phyloP scores from a whole-genome alignment of 2,888 invertebrate species.

The Drosophila aldrichi region DNA sequence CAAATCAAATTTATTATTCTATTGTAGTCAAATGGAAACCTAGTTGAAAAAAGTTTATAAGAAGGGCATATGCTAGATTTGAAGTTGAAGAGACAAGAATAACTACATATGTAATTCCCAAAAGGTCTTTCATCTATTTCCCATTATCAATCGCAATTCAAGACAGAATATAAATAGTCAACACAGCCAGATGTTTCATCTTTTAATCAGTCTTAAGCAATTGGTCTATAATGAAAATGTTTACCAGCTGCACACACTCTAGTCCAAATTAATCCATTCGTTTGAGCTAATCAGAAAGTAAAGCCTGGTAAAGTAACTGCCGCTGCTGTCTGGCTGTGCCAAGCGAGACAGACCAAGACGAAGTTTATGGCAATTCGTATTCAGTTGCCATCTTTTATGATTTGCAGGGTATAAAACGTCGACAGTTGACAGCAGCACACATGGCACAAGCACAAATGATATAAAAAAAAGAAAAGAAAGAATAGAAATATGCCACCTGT shows the following conservation, averaged over 20 bases:
- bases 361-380: slow-evolving; percentile 7
- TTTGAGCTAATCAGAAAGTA: slow-evolving; percentile 7
- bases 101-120: too few species aligned
- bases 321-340: slow-evolving; percentile 1
- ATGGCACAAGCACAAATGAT: slow-evolving; percentile 41
- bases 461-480: slow-evolving; percentile 8
- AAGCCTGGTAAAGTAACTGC: not conserved
- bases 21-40: not conserved
- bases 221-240: not conserved
- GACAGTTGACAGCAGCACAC: slow-evolving; percentile 30
- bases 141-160: not conserved
- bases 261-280: slow-evolving; percentile 1
- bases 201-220: not conserved
- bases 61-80: too few species aligned
- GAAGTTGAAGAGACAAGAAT: too few species aligned
- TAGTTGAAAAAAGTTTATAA: not conserved
- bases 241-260: not conserved
- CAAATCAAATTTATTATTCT: not conserved
- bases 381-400: slow-evolving; percentile 1
- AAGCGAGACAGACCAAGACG: not conserved
- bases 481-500: slow-evolving; percentile 46
- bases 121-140: not conserved
- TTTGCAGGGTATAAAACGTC: slow-evolving; percentile 23
- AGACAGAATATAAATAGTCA: not conserved
- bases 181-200: not conserved